A percentile compares a stretch with the other conserved stretches of the same genome.
phyloP scores from a whole-genome alignment of 2,888 invertebrate species.

The Parapristionchus giblindavisi region DNA sequence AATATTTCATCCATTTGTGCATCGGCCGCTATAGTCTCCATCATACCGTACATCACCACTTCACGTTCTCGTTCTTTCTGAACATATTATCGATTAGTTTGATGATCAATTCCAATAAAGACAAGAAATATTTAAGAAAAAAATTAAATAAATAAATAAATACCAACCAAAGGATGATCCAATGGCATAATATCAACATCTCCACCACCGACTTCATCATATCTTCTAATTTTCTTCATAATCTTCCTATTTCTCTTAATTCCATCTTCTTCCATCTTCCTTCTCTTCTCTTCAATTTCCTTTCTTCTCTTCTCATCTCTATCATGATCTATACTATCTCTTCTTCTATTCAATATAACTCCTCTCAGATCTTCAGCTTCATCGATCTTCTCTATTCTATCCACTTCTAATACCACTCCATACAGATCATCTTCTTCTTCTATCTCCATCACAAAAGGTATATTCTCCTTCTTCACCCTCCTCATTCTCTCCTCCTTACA shows the following conservation, averaged over 20 bases:
- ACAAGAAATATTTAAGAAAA: too few relatives aligned
- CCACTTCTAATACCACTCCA: not conserved
- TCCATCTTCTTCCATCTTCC: not conserved
- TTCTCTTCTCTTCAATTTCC: slow-evolving; percentile 1
- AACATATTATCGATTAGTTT: not conserved
- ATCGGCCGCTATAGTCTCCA: not conserved
- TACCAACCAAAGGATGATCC: not conserved
- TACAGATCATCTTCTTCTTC: not conserved
- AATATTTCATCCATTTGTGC: slow-evolving; percentile 11
- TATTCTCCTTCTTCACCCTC: not conserved
- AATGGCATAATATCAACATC: not conserved
- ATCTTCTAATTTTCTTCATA: not conserved
- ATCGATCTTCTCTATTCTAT: not conserved
- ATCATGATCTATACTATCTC: slow-evolving; percentile 4
- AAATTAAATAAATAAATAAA: not conserved
- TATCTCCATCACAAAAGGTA: not conserved
- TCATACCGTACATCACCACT: not conserved
- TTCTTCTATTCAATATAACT: not conserved
- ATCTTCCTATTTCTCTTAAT: not conserved
- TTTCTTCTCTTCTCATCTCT: not conserved
- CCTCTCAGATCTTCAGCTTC: not conserved
- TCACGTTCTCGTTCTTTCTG: not conserved
- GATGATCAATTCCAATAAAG: not conserved
- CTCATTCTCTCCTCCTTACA: not conserved
- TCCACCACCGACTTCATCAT: not conserved